Evolutionary conservation across 2,113 vertebrate species (phyloP).

Genomic region (Nothoprocta pentlandii): DNA sequence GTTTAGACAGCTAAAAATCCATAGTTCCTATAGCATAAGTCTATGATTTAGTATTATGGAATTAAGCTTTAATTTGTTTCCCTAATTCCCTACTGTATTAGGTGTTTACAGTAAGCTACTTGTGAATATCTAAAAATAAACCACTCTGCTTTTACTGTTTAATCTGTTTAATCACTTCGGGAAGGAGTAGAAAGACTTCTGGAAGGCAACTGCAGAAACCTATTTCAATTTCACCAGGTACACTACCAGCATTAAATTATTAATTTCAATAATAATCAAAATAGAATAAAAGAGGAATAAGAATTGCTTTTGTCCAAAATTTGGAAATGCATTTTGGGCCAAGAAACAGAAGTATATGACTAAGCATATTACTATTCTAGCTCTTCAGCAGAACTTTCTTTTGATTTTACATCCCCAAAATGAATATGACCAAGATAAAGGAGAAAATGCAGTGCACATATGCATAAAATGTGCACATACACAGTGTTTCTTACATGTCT

Average conservation of each 20-base stretch:
- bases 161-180: conserved; percentile 3
- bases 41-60: not conserved
- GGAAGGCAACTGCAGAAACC: not conserved
- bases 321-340: not conserved
- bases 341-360: not conserved
- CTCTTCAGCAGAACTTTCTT: not conserved
- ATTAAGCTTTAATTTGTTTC: conserved; percentile 28
- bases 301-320: not conserved
- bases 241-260: not conserved
- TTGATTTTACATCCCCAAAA: not conserved
- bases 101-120: conserved; percentile 23
- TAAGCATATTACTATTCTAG: fast-evolving
- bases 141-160: conserved; percentile 7
- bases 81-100: conserved; percentile 7
- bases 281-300: not conserved
- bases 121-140: conserved; percentile 43
- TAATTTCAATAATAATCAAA: not conserved
- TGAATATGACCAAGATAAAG: not conserved
- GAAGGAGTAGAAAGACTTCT: not conserved
- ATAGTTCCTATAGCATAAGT: not conserved
- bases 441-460: not conserved
- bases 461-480: not conserved
- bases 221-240: not conserved
- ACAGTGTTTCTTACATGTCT: not conserved
- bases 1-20: not conserved